Evolutionary conservation across 37 sponge, comb jelly and placozoan genomes (phyloP).

Genomic region (Oopsacas minuta): DNA sequence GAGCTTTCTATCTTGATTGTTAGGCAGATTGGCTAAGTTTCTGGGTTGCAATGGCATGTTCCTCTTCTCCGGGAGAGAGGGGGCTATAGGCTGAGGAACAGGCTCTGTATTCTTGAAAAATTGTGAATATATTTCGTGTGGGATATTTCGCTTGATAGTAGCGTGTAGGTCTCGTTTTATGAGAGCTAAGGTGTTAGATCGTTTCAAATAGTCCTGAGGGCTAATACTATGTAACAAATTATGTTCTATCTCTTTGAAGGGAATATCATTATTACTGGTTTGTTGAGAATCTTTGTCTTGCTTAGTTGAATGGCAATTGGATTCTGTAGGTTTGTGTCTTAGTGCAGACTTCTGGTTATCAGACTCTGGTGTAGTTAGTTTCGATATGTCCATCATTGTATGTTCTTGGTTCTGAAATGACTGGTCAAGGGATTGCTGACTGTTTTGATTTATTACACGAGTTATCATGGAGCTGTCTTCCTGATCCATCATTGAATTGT

Average conservation of each 20-base stretch:
- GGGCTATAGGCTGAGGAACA: not conserved
- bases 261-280: too few relatives aligned
- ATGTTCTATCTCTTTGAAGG: conserved; percentile 14
- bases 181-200: not conserved
- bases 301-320: not conserved
- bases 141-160: conserved; percentile 10
- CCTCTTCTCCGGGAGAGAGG: not conserved
- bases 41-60: not conserved
- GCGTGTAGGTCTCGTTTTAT: conserved; percentile 6
- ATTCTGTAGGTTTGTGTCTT: not conserved
- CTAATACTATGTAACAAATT: not conserved
- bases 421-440: not conserved
- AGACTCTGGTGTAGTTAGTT: not conserved
- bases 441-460: not conserved
- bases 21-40: not conserved
- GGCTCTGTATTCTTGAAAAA: not conserved
- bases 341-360: not conserved
- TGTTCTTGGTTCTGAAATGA: not conserved
- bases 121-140: not conserved
- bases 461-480: not conserved
- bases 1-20: not conserved
- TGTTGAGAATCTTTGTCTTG: not conserved
- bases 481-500: not conserved
- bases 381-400: not conserved
- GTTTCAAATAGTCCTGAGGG: not conserved